A percentile compares a stretch with the other conserved stretches of the same genome.
These are phyloP conservation scores for Epinephelus lanceolatus DNA, from an alignment of 2,113 vertebrate genomes.

Conservation along the genomic window DNA sequence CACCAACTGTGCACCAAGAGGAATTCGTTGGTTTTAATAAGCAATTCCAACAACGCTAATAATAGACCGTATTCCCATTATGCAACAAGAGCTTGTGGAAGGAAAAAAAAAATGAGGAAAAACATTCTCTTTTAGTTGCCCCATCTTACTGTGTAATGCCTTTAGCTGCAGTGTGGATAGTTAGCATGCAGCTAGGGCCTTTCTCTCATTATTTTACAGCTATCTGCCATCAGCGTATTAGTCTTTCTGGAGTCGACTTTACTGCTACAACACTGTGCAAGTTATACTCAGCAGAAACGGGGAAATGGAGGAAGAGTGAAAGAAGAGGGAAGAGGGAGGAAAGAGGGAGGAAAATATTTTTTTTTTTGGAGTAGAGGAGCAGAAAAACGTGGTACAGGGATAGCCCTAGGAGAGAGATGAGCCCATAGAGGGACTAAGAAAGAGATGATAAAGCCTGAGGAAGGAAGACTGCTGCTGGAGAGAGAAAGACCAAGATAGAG, in stretches of 20 bases:
- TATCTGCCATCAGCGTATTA: slow-evolving; percentile 57
- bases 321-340: too few relatives aligned
- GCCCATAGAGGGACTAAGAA: slow-evolving; percentile 14
- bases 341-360: slow-evolving; percentile 4
- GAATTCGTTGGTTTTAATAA: slow-evolving; percentile 13
- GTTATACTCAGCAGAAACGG: slow-evolving; percentile 45
- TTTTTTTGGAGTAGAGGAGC: slow-evolving; percentile 8
- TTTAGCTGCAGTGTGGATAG: slow-evolving; percentile 39
- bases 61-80: slow-evolving; percentile 26
- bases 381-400: slow-evolving; percentile 19
- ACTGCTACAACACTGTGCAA: slow-evolving; percentile 32
- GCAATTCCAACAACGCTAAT: slow-evolving; percentile 8
- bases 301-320: slow-evolving; percentile 29
- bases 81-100: slow-evolving; percentile 16
- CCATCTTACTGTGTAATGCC: slow-evolving; percentile 8
- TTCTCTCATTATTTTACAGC: slow-evolving; percentile 49
- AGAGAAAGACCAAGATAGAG: slow-evolving; percentile 42
- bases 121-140: slow-evolving; percentile 26
- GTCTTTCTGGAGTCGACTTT: slow-evolving; percentile 41
- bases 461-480: slow-evolving; percentile 15
- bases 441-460: slow-evolving; percentile 30
- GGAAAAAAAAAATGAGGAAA: background rate
- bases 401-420: slow-evolving; percentile 50
- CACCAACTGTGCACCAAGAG: slow-evolving; percentile 9
- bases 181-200: slow-evolving; percentile 44